These are phyloP conservation scores for Capreolus pygargus DNA, from an alignment of 2,113 vertebrate species.

Conservation along the genomic window DNA sequence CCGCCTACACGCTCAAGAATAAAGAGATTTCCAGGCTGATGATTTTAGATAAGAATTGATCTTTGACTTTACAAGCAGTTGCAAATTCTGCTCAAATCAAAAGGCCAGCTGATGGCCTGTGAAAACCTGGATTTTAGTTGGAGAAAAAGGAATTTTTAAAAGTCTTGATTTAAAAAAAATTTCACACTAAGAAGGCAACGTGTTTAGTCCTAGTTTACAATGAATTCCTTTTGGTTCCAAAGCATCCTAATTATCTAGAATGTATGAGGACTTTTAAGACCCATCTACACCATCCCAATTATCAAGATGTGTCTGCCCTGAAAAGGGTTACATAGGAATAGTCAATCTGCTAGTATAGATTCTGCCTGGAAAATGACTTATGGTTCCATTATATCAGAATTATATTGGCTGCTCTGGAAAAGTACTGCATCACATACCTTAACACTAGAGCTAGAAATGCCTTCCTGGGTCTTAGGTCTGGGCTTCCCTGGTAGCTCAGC, in stretches of 20 bases:
- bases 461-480: not conserved
- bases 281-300: not conserved
- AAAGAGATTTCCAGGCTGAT: constrained; percentile 15
- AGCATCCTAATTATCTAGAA: not conserved
- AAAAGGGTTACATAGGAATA: not conserved
- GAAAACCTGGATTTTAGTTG: constrained; percentile 39
- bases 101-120: constrained; percentile 34
- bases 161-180: not conserved
- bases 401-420: not conserved
- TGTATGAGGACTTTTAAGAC: not conserved
- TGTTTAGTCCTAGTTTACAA: not conserved
- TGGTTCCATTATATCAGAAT: not conserved
- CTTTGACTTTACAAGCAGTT: constrained; percentile 55
- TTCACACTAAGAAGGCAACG: not conserved
- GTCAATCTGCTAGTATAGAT: not conserved
- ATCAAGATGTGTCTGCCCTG: not conserved
- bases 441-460: not conserved
- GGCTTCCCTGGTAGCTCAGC: not conserved
- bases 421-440: not conserved
- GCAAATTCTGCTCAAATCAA: constrained; percentile 53
- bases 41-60: constrained; percentile 33
- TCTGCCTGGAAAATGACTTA: not conserved
- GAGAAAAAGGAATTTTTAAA: not conserved
- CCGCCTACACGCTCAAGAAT: not conserved
- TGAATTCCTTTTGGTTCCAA: not conserved